A percentile compares a stretch with the other conserved stretches of the same genome.
Evolutionary conservation across 2,888 invertebrate genomes (phyloP).

Genomic region (Pollenia angustigena): DNA sequence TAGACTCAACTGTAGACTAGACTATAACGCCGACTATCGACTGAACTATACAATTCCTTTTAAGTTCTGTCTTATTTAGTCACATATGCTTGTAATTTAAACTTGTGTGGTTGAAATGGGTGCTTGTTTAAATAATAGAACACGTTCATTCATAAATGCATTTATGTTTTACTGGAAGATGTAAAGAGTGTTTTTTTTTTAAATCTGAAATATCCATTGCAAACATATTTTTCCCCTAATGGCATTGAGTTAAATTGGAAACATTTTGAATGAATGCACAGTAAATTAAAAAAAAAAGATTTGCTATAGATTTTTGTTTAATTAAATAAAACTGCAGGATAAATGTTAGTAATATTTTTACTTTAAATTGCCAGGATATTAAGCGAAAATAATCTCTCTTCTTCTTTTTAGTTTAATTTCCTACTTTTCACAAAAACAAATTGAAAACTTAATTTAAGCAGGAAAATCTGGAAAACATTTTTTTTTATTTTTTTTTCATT

Average conservation of each 20-base stretch:
- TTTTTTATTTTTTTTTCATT: not conserved
- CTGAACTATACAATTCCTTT: not conserved
- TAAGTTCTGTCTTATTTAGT: not conserved
- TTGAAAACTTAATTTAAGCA: not conserved
- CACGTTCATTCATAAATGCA: slow-evolving; percentile 46
- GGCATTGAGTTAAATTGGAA: slow-evolving; percentile 19
- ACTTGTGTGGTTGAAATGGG: not conserved
- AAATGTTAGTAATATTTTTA: not conserved
- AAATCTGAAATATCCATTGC: slow-evolving; percentile 1
- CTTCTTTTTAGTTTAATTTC: not conserved
- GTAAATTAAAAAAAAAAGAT: not conserved
- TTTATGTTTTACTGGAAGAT: slow-evolving; percentile 1
- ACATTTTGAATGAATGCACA: not conserved
- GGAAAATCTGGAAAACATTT: slow-evolving; percentile 42
- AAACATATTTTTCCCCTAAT: slow-evolving; percentile 25
- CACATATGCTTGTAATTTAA: slow-evolving; percentile 1
- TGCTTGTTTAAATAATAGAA: slow-evolving; percentile 33
- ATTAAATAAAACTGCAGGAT: not conserved
- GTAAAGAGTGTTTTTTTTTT: slow-evolving; percentile 2
- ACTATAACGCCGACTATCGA: no score
- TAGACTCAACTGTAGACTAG: no score
- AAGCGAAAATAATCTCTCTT: not conserved
- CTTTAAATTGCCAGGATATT: slow-evolving; percentile 19
- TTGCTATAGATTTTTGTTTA: not conserved
- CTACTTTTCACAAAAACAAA: not conserved